Base-by-base conservation (phyloP, 2,797 vertebrate species). In the Danionella dracula region DNA sequence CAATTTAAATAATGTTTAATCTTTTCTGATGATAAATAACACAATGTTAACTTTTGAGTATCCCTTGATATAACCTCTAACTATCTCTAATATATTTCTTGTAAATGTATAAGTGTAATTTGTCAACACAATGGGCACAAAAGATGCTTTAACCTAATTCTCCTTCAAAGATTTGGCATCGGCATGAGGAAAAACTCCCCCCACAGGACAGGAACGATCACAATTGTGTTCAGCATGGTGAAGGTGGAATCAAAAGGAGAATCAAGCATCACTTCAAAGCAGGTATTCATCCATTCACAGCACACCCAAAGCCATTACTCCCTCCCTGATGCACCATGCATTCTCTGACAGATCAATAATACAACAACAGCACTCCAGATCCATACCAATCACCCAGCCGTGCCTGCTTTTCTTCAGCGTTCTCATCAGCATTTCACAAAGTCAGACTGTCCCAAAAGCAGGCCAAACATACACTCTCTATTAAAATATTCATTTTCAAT, bases 271-370 rank as follows among this genome's bases (percentile, higher is more conserved):
- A 29, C 53, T 51, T 60, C 38, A 60, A 60, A 51, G 56, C 56
- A 54, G 44, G 48, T 68, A 53, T 53, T 68, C 57, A 35, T 44
- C 46, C 21, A 35, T 61, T 60, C 57, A 58, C 55, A 51, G 55
- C 44, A 51, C 35, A 50, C 21, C 1, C 4, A 58, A 49, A 57
- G 55, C 44, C 40, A 64, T 66, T 51, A 54, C 59, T 45, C 44
- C 27, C 19, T 44, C 42, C 55, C 16, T 27, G 59, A 58, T 61
- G 57, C 44, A 13, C 38, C n/a, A 41, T 21, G 32, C 17, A 13
- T 45, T 56, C 48, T 40, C 55, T 66, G 35, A 68, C 61, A 42
- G 60, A 37, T 62, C 71, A 70, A 62, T 76, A 70, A 77, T 55
- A 46, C 62, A 68, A 68, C 64, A 53, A 66, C 35, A 56, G 50